Evolutionary conservation across 2,888 invertebrate genomes (phyloP), one percentile per base, ranked within the genome.

Genomic region (Clostera curtula): DNA sequence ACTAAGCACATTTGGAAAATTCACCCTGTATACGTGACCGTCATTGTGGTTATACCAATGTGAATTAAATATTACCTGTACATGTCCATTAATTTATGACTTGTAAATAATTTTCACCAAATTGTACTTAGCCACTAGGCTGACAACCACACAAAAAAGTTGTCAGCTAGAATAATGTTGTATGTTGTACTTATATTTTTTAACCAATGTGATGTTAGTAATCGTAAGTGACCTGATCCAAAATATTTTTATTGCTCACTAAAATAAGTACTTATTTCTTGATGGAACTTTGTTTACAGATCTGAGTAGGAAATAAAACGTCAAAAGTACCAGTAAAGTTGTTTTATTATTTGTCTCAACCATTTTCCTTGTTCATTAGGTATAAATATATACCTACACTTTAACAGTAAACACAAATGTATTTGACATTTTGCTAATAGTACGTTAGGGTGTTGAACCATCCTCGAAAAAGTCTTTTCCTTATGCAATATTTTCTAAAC

Each of bases 401-500:
- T n/a, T n/a, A n/a, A n/a, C n/a, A n/a, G n/a, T n/a, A n/a, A n/a
- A n/a, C n/a, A n/a, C n/a, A n/a, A n/a, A n/a, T n/a, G n/a, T n/a
- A n/a, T n/a, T n/a, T n/a, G 14, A 30, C 14, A 17, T 3, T 19
- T 25, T 24, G 25, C 55, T 51, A 76, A 43, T 77, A 80, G 34
- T 60, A 73, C 2, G 75, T 76, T n/a, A 71, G 47, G 19, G 29
- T 40, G 40, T 77, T 80, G 39, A 58, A 82, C 71, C 72, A 82
- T 13, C 84, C 84, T 28, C 54, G 36, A 34, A 74, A 71, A 12
- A 55, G 44, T 12, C 53, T 32, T 36, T 46, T 57, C 42, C 93
- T 85, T 29, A 93, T 86, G 38, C 89, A 87, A 48, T 85, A 87
- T 56, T 91, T 89, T 48, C 93, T 84, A 19, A 86, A 69, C 71